Conservation (phyloP, 2,113 vertebrate species). For the Patagioenas fasciata region DNA sequence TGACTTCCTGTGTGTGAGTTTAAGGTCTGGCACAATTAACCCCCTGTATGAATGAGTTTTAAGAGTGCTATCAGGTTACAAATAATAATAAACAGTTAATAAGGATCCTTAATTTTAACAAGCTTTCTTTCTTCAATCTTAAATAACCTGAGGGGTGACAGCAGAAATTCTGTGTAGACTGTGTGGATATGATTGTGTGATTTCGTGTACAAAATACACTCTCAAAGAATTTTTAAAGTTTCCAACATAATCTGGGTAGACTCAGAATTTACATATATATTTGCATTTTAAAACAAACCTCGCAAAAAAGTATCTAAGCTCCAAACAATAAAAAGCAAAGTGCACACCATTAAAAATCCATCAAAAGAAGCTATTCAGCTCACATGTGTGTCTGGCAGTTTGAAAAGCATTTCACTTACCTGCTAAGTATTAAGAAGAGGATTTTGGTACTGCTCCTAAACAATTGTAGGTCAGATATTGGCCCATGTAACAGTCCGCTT, state of each 20-base stretch:
- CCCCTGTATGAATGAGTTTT: background rate
- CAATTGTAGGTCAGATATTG: background rate
- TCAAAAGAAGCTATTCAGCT: slow-evolving; percentile 63
- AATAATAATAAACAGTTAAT: background rate
- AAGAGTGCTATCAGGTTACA: background rate
- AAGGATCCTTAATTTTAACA: background rate
- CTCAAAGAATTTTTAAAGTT: slow-evolving; percentile 35
- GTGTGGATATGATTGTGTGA: background rate
- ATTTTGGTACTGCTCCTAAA: slow-evolving; percentile 28
- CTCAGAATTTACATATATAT: slow-evolving; percentile 66
- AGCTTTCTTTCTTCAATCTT: background rate
- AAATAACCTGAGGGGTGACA: background rate
- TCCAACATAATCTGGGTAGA: slow-evolving; percentile 26
- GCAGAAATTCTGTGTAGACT: background rate
- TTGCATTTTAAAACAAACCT: slow-evolving; percentile 71
- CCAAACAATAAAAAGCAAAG: slow-evolving; percentile 68
- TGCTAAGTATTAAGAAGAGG: slow-evolving; percentile 44
- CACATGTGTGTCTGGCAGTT: slow-evolving; percentile 58
- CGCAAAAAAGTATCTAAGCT: slow-evolving; percentile 67
- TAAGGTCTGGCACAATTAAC: background rate
- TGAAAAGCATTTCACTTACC: slow-evolving; percentile 58
- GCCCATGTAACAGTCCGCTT: background rate
- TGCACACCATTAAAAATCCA: slow-evolving; percentile 70
- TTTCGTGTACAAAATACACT: slow-evolving; percentile 30
- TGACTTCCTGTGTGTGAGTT: background rate